Conservation (phyloP, 92 coral and sea anemone genomes). For the Phymanthus crucifer region DNA sequence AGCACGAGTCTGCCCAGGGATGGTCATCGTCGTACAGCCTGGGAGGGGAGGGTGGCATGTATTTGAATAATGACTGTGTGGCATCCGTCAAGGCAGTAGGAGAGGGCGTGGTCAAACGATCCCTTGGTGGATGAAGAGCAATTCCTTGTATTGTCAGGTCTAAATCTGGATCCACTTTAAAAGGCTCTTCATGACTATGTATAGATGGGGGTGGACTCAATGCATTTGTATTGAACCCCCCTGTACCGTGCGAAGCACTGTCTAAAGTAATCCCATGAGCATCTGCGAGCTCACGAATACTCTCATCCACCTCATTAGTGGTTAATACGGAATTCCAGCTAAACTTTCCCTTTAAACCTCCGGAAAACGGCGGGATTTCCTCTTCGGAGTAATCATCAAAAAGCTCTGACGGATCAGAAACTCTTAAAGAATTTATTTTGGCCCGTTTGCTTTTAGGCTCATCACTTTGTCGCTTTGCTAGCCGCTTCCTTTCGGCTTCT, state of each 20-base stretch:
- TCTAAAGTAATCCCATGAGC: conserved; percentile 91
- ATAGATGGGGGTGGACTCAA: conserved; percentile 74
- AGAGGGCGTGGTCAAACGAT: conserved; percentile 75
- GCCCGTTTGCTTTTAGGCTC: conserved; percentile 59
- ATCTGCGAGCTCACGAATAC: conserved; percentile 88
- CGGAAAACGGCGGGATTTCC: conserved; percentile 93
- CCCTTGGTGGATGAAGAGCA: conserved; percentile 72
- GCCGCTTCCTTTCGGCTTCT: conserved; percentile 53
- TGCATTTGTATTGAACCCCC: conserved; percentile 25
- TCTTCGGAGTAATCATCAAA: conserved; percentile 75
- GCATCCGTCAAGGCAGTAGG: conserved; percentile 82
- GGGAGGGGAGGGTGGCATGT: conserved; percentile 94
- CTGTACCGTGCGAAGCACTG: conserved; percentile 51
- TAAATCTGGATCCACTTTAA: conserved; percentile 78
- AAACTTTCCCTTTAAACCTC: conserved; percentile 89
- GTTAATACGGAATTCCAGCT: conserved; percentile 91
- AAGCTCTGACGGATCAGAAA: conserved; percentile 56
- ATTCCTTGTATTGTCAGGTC: conserved; percentile 89
- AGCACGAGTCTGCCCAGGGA: conserved; percentile 88
- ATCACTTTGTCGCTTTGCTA: conserved; percentile 45
- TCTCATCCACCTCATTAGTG: conserved; percentile 77
- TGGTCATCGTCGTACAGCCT: conserved; percentile 79
- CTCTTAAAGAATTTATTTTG: conserved; percentile 57
- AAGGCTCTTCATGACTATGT: conserved; percentile 62
- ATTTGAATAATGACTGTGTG: conserved; percentile 74